Evolutionary conservation across 1,140 invertebrate genomes (phyloP), one percentile per base, ranked within the genome.

Genomic region (Caenorhabditis latens): DNA sequence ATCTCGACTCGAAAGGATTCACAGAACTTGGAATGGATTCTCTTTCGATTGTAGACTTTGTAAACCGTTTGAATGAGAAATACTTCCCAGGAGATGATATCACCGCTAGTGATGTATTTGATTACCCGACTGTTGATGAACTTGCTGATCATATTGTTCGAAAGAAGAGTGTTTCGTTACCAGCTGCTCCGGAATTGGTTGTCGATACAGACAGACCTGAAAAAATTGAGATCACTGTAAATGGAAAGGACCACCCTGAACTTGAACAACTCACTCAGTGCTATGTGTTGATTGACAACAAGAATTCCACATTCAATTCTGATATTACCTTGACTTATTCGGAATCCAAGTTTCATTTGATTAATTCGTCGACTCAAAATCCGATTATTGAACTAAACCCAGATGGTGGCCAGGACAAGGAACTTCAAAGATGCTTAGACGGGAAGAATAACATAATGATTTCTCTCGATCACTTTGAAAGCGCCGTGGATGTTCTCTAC

Each of bases 1-100:
- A 86, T 79, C n/a, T 79, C 6, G 9, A 71, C n/a, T 48, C 46
- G 4, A 71, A 63, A 85, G 86, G 86, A n/a, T 88, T 88, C 79
- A 84, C 79, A 19, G 88, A 89, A 57, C 58, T 89, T 11, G 88
- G 88, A 71, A 63, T 89, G 84, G 88, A 89, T 43, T 89, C 88
- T 42, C 83, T 89, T n/a, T 83, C 71, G 9, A 55, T 86, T 16
- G 84, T 89, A 24, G 88, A 89, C 21, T 88, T 89, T 79, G 86
- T 88, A 13, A 89, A 89, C 58, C 63, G 88, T 19, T 71, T 89
- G 67, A 88, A 89, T 84, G 67, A 87, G 21, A 83, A 86, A 42
- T 86, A 84, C 48, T 82, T 88, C 57, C 63, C 86, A 14, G 61
- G 9, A 24, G 53, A 85, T 71, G 55, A 84, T n/a, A 67, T 88